Conservation (phyloP, 2,888 invertebrate species). For the Dusona sp. region DNA sequence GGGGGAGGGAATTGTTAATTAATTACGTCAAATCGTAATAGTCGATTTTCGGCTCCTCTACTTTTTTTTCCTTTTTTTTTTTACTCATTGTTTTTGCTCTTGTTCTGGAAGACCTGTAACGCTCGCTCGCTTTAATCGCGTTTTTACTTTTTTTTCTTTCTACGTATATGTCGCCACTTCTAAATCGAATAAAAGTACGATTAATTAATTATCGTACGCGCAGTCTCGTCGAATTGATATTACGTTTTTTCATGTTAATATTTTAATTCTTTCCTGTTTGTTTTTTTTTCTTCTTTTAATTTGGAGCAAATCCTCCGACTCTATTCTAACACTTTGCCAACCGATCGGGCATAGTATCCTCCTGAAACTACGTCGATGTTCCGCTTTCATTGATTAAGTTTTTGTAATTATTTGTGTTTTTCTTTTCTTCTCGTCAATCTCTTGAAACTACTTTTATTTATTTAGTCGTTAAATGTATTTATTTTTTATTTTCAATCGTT, state of each 20-base stretch:
- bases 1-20: slow-evolving; percentile 69
- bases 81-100: slow-evolving; percentile 41
- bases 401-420: slow-evolving; percentile 17
- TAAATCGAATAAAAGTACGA: slow-evolving; percentile 61
- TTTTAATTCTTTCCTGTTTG: slow-evolving; percentile 17
- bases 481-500: slow-evolving; percentile 17
- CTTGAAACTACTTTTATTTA: slow-evolving; percentile 42
- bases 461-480: slow-evolving; percentile 13
- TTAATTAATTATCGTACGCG: slow-evolving; percentile 61
- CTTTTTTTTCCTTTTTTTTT: slow-evolving; percentile 75
- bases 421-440: slow-evolving; percentile 24
- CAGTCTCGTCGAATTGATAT: slow-evolving; percentile 67
- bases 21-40: slow-evolving; percentile 76
- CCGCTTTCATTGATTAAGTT: slow-evolving; percentile 47
- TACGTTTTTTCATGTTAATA: slow-evolving; percentile 44
- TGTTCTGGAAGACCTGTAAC: slow-evolving; percentile 80
- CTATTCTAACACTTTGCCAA: slow-evolving; percentile 58
- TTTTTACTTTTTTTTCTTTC: slow-evolving; percentile 48
- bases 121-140: slow-evolving; percentile 52
- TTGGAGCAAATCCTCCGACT: slow-evolving; percentile 32
- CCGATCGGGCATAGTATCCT: slow-evolving; percentile 53
- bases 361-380: slow-evolving; percentile 60
- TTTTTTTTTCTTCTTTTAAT: slow-evolving; percentile 14
- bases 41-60: slow-evolving; percentile 74
- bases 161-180: slow-evolving; percentile 62